phyloP scores from a whole-genome alignment of 2,888 invertebrate species.

The Molorchus minor region DNA sequence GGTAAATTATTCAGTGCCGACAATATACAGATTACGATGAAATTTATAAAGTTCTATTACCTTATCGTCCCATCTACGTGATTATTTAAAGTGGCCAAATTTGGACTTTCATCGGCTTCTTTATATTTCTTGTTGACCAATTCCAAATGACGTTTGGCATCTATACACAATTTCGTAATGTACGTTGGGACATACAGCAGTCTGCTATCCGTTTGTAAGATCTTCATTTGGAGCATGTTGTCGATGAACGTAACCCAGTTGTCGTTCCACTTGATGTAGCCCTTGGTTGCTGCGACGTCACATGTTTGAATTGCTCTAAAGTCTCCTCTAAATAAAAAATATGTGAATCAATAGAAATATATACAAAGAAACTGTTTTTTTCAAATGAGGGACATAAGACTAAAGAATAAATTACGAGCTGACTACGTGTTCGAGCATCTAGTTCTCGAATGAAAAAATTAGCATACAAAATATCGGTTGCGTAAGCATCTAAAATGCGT shows the following conservation, averaged over 20 bases:
- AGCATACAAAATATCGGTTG: too few relatives aligned
- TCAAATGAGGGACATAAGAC: too few relatives aligned
- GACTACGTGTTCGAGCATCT: too few relatives aligned
- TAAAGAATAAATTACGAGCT: too few relatives aligned
- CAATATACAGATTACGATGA: too few relatives aligned
- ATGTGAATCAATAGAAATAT: too few relatives aligned
- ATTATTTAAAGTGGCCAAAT: slow-evolving; percentile 59
- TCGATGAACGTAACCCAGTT: slow-evolving; percentile 92
- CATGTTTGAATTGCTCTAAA: slow-evolving; percentile 48
- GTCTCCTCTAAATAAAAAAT: slow-evolving; percentile 43
- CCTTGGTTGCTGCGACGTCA: slow-evolving; percentile 38
- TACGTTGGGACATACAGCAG: slow-evolving; percentile 75
- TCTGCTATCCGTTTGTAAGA: slow-evolving; percentile 74
- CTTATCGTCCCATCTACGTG: slow-evolving; percentile 55
- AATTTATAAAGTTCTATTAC: too few relatives aligned
- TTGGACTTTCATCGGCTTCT: slow-evolving; percentile 27
- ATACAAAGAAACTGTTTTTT: too few relatives aligned
- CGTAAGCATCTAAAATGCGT: too few relatives aligned
- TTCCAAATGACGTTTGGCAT: slow-evolving; percentile 58
- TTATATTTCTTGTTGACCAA: slow-evolving; percentile 23
- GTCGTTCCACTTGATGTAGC: slow-evolving; percentile 46
- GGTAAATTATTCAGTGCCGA: too few relatives aligned
- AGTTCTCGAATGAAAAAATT: too few relatives aligned
- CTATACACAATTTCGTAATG: slow-evolving; percentile 64
- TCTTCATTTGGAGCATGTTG: slow-evolving; percentile 81